Base-by-base conservation (phyloP, 2,888 invertebrate genomes). In the Leistus spinibarbis region DNA sequence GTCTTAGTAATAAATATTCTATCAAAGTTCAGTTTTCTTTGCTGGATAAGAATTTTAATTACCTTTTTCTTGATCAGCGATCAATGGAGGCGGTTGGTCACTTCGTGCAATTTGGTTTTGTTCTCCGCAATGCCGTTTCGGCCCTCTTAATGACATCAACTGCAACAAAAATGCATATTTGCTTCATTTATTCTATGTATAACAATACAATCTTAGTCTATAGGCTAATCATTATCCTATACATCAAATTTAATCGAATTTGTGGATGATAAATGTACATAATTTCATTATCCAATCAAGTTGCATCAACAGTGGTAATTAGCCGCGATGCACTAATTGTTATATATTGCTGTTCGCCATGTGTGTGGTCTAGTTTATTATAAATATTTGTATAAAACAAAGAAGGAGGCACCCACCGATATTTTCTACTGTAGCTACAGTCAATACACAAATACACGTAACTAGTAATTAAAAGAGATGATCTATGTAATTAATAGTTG, bases 11-110 rank as follows among this genome's bases (percentile, higher is more conserved):
- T 53, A 10, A 53, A 10, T 54, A 17, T 13, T 13, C 13, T 16
- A 17, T 40, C 3, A 54, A 17, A 56, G 16, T 27, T 24, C 4
- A 54, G 20, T 62, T 63, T 40, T 27, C n/a, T 40, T 23, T 2
- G 60, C 22, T 27, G 9, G 0, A 20, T 63, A 63, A 23, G 9
- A 23, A 9, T n/a, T 20, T 2, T 9, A 40, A 83, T 83, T 83
- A 91, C 91, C 89, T 89, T 91, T 90, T 82, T 92, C 91, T 83
- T 89, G 89, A 81, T 92, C 92, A 0, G 91, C 89, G 78, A 92
- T 91, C 7, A 91, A 85, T 9, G 91, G 90, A 3, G 91, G 91
- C 10, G 90, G 90, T 78, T 89, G 89, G 60, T 82, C 77, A 19
- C 79, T 80, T 77, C 83, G 81, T 65, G 82, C 80, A 27, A 80